These are phyloP conservation scores for Bovichtus diacanthus DNA, from an alignment of 2,797 vertebrate genomes.

Conservation along the genomic window DNA sequence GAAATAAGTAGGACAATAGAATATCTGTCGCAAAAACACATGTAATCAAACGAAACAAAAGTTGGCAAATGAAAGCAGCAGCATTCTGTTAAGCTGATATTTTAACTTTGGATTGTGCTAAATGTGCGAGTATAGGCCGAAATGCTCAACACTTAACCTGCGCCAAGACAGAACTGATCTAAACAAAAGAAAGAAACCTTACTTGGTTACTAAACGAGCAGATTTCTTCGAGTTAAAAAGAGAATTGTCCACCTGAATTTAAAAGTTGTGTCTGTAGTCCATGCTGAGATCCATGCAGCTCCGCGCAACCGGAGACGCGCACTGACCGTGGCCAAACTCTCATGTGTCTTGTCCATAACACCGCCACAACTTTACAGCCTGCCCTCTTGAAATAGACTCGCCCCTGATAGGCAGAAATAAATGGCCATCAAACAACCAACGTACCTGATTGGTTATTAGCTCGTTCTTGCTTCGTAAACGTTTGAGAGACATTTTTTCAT, in stretches of 20 bases:
- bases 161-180: background rate
- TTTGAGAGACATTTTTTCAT: background rate
- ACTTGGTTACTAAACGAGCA: constrained; percentile 20
- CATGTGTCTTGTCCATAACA: constrained; percentile 35
- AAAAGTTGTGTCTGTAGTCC: constrained; percentile 21
- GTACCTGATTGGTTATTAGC: constrained; percentile 36
- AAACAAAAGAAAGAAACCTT: constrained; percentile 5
- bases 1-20: background rate
- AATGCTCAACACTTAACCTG: background rate
- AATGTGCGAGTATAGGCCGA: background rate
- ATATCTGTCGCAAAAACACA: background rate
- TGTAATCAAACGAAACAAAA: background rate
- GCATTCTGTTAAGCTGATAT: background rate
- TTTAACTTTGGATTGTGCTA: background rate
- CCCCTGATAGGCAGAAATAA: constrained; percentile 16
- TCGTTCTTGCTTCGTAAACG: background rate
- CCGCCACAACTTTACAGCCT: constrained; percentile 22
- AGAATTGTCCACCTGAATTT: constrained; percentile 10
- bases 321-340: constrained; percentile 1
- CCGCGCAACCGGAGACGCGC: constrained; percentile 53
- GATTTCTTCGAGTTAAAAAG: constrained; percentile 12
- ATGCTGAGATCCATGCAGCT: constrained; percentile 28
- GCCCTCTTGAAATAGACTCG: constrained; percentile 51
- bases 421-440: constrained; percentile 19
- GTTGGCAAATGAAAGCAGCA: background rate